These are phyloP conservation scores for Parauchenoglanis ngamensis DNA, from an alignment of 2,797 vertebrate species.

Conservation along the genomic window DNA sequence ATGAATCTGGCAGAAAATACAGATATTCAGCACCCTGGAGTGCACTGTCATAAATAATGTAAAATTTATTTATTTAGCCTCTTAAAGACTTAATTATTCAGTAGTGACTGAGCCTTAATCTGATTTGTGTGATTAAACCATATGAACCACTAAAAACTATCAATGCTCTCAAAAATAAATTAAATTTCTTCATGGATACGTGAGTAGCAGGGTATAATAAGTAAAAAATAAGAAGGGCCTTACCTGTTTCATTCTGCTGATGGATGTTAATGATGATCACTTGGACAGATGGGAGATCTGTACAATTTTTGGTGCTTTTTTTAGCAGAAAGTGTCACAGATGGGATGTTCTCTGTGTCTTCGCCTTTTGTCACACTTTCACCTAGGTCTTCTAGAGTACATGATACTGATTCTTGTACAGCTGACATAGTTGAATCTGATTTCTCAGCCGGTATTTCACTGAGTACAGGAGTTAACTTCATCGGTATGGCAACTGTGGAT, in stretches of 20 bases:
- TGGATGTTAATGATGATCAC: slow-evolving; percentile 71
- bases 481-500: slow-evolving; percentile 36
- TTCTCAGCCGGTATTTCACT: slow-evolving; percentile 69
- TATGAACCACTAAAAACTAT: not conserved
- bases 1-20: not conserved
- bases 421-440: slow-evolving; percentile 61
- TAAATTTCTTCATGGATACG: not conserved
- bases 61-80: not conserved
- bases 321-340: slow-evolving; percentile 57
- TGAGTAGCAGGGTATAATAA: not conserved
- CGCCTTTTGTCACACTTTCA: slow-evolving; percentile 63
- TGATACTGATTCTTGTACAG: slow-evolving; percentile 77
- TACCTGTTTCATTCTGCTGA: slow-evolving; percentile 37
- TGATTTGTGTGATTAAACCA: not conserved
- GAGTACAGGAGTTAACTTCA: slow-evolving; percentile 11
- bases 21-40: slow-evolving; percentile 37
- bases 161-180: not conserved
- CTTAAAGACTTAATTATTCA: not conserved
- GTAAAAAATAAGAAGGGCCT: not conserved
- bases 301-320: slow-evolving; percentile 31
- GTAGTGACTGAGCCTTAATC: not conserved
- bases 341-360: slow-evolving; percentile 74
- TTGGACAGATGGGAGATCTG: slow-evolving; percentile 68
- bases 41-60: slow-evolving; percentile 39
- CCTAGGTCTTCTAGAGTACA: slow-evolving; percentile 61